phyloP scores from a whole-genome alignment of 2,113 vertebrate species.

The Lipophrys pholis region DNA sequence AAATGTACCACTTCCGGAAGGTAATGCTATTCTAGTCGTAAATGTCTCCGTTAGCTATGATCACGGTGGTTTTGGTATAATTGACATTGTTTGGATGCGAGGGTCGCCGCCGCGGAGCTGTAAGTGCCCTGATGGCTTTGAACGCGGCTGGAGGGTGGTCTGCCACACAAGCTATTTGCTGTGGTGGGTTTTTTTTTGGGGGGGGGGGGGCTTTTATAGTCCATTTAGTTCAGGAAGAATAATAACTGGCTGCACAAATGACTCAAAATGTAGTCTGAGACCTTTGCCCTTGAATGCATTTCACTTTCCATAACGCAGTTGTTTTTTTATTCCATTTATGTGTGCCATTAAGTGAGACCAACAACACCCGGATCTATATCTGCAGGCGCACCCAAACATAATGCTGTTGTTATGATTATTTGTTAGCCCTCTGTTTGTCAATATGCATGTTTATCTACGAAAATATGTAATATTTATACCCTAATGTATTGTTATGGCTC shows the following conservation, averaged over 20 bases:
- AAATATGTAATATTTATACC: no score
- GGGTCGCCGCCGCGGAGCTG: no score
- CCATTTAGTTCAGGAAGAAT: not conserved
- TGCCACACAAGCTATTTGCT: not conserved
- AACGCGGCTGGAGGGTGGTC: not conserved
- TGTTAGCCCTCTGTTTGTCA: no score
- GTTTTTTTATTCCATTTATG: not conserved
- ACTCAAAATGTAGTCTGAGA: not conserved
- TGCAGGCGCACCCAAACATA: not conserved
- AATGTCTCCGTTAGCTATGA: not conserved
- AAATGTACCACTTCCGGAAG: not conserved
- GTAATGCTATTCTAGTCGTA: not conserved
- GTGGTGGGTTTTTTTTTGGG: not conserved
- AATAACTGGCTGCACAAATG: not conserved
- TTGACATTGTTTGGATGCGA: not conserved
- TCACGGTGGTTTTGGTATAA: not conserved
- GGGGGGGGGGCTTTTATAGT: no score
- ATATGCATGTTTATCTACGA: no score
- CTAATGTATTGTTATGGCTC: no score
- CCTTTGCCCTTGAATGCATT: not conserved
- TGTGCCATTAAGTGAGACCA: not conserved
- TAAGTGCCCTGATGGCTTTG: not conserved
- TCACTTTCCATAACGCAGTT: not conserved
- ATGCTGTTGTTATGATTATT: no score
- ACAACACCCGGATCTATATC: no score